Base-by-base conservation (phyloP, 2,113 vertebrate species). In the Protomyctophum bolini region DNA sequence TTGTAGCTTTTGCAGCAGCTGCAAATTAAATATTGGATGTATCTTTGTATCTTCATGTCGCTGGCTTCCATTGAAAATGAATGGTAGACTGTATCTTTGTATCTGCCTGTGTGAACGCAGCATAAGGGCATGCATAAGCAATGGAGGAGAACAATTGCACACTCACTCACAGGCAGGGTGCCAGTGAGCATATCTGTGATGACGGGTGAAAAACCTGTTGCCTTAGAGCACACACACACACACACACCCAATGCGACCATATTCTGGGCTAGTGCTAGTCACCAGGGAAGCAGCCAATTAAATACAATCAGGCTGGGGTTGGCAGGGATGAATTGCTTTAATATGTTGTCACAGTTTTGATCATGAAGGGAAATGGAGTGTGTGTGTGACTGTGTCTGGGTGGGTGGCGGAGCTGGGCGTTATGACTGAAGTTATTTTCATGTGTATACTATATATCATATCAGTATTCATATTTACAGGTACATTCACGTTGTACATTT, bases 171-270 rank as follows among this genome's bases (percentile, higher is more conserved):
- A 15, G 10, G 56, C 8, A 58, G 12, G 14, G 6, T n/a, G 15
- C n/a, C 51, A 11, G 15, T 57, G 6, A 57, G 21, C 14, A 21
- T 57, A 6, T 28, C 6, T 15, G 58, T 8, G 58, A 41, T 60
- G 29, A 60, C 58, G 41, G 58, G 58, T 60, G 29, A 11, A n/a
- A 29, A 41, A 60, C 58, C 29, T 12, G 58, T 60, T 41, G 50
- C 28, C n/a, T 29, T 45, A 51, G 10, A n/a, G 50, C 29, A 28
- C 2, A 54, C 48, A 45, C n/a, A n/a, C n/a, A n/a, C n/a, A n/a
- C 28, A 28, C 1, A 54, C 48, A 45, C n/a, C n/a, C 47, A 66
- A 54, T 55, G 10, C 33, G 10, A 41, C 10, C 49, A n/a, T 28
- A 50, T 55, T 51, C 51, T 66, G 64, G 45, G 14, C 21, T 33